Conservation (phyloP, 2,888 invertebrate genomes). For the Lomographa bimaculata region DNA sequence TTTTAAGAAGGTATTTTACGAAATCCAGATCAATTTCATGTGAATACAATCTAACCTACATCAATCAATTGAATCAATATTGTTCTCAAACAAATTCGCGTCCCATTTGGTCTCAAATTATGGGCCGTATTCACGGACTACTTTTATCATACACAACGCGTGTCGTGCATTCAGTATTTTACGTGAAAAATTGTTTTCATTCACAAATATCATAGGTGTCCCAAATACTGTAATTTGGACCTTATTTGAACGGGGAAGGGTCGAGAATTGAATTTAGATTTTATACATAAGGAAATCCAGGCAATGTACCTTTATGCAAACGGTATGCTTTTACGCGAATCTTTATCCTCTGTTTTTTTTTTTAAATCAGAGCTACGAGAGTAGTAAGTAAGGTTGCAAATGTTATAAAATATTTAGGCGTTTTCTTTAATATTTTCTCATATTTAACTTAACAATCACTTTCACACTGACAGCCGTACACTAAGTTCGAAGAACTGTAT, state of each 20-base stretch:
- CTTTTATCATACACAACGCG: constrained; percentile 16
- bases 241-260: too few relatives aligned
- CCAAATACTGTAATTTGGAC: too few relatives aligned
- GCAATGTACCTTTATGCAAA: constrained; percentile 30
- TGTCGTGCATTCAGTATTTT: constrained; percentile 13
- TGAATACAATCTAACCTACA: too few relatives aligned
- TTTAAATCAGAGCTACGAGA: constrained; percentile 9
- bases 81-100: not conserved
- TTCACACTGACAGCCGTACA: too few relatives aligned
- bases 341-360: constrained; percentile 26
- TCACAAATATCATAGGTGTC: constrained; percentile 19
- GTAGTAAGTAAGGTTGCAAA: constrained; percentile 9
- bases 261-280: too few relatives aligned
- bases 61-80: not conserved
- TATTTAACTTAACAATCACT: too few relatives aligned
- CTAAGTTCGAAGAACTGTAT: too few relatives aligned
- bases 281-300: constrained; percentile 5
- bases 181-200: constrained; percentile 26
- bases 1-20: too few relatives aligned
- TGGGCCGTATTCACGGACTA: constrained; percentile 9
- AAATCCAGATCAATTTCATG: too few relatives aligned
- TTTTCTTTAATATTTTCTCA: too few relatives aligned
- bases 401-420: too few relatives aligned
- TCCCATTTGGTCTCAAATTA: constrained; percentile 4
- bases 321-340: constrained; percentile 22